Base-by-base conservation (phyloP, 2,888 invertebrate genomes). In the Hypselothyrea guttata region DNA sequence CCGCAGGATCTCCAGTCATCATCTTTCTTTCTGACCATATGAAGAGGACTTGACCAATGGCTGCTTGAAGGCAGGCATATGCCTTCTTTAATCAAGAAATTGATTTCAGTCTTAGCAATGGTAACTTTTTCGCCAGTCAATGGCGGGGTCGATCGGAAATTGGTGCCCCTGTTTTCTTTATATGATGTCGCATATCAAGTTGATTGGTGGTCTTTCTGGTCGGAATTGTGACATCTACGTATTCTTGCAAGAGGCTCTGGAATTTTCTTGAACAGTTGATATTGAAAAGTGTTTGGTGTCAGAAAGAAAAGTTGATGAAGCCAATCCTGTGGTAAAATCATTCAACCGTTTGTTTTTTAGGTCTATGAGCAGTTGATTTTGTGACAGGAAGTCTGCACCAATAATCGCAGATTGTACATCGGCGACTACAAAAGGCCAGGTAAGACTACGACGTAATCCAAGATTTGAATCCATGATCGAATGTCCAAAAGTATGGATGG, bases 11-110 rank as follows among this genome's bases (percentile, higher is more conserved):
- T n/a, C 40, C 40, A 40, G 22, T 22, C 27, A 7, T 22, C 40
- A 22, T 4, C 1, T 2, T 27, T 40, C 7, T 40, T 12, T n/a
- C 7, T 40, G 1, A 40, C 22, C 12, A 28, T 27, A 8, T 40
- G 37, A 9, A 42, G 12, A 1, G 33, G 45, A 4, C 33, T 34
- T 8, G 45, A n/a, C 33, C 34, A 45, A 12, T 33, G 22, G n/a
- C 45, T 45, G 9, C 33, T 45, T 12, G 18, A 34, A 2, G 45
- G 18, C 8, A 33, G 31, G 7, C 33, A 45, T 7, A 45, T 35
- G 5, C 34, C 34, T 27, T 35, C n/a, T 1, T 34, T 13, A 7
- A 35, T 46, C n/a, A 27, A 13, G 7, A 35, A 22, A 5, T 46
- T 35, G 0, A 45, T 12, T 27, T 41, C 40, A 1, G 11, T 3